phyloP scores from a whole-genome alignment of 2,888 invertebrate species.

The Pogonocherus hispidulus region DNA sequence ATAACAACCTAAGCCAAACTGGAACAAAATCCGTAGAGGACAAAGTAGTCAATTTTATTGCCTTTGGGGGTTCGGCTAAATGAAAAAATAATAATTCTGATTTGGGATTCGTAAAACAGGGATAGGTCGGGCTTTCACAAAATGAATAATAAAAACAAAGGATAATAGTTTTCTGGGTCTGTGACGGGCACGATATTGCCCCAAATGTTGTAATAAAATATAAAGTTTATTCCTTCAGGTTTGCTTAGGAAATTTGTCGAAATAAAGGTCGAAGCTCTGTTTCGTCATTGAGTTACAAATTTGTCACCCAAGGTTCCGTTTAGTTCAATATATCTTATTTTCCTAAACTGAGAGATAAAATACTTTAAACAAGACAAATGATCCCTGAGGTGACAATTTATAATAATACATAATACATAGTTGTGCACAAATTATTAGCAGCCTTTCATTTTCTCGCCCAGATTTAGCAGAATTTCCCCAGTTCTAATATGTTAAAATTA shows the following conservation, averaged over 20 bases:
- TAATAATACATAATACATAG: too few relatives aligned
- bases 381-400: too few relatives aligned
- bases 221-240: conserved; percentile 4
- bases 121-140: not conserved
- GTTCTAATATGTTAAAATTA: too few relatives aligned
- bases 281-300: too few relatives aligned
- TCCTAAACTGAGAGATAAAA: not conserved
- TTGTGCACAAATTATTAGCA: too few relatives aligned
- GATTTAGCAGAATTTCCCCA: too few relatives aligned
- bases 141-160: conserved; percentile 20
- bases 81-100: not conserved
- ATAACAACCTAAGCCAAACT: too few relatives aligned
- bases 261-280: not conserved
- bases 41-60: too few relatives aligned
- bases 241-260: conserved; percentile 1
- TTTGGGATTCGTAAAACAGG: not conserved
- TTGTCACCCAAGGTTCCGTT: too few relatives aligned
- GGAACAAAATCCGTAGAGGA: too few relatives aligned
- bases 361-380: not conserved
- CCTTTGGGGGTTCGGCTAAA: too few relatives aligned
- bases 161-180: not conserved
- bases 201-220: conserved; percentile 17
- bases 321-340: conserved; percentile 14
- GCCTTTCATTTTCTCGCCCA: too few relatives aligned
- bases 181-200: conserved; percentile 6